Evolutionary conservation across 2,797 vertebrate genomes (phyloP).

Genomic region (Takifugu ocellatus): DNA sequence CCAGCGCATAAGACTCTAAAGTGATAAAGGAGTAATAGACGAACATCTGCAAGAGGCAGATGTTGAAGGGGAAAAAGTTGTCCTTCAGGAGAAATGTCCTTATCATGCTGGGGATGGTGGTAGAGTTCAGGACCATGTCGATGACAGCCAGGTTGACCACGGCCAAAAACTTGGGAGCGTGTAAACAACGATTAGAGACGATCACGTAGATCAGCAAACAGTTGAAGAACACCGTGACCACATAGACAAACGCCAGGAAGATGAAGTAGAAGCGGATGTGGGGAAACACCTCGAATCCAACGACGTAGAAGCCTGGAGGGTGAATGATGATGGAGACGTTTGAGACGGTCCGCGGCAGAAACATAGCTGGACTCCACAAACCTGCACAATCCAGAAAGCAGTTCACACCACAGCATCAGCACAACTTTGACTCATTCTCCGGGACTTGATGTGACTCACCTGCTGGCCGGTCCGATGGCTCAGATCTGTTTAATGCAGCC

Average conservation of each 20-base stretch:
- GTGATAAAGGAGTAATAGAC: not conserved
- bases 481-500: too few relatives aligned
- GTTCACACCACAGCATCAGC: too few relatives aligned
- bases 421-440: too few relatives aligned
- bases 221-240: constrained; percentile 41
- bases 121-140: constrained; percentile 46
- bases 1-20: not conserved
- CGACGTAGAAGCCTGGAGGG: constrained; percentile 3
- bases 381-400: too few relatives aligned
- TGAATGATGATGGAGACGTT: not conserved
- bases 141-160: constrained; percentile 47
- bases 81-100: constrained; percentile 8
- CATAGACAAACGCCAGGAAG: constrained; percentile 44
- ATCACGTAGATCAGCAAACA: not conserved
- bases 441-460: too few relatives aligned
- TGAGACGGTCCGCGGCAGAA: not conserved
- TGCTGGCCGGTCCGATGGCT: too few relatives aligned
- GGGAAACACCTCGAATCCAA: constrained; percentile 23
- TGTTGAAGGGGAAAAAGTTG: not conserved
- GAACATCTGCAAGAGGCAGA: constrained; percentile 1
- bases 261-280: constrained; percentile 43
- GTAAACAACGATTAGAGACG: constrained; percentile 18
- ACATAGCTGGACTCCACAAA: not conserved
- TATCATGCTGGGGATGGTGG: constrained; percentile 52
- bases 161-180: constrained; percentile 52